Evolutionary conservation across 2,888 invertebrate genomes (phyloP).

Genomic region (Nematopogon swammerdamellus): DNA sequence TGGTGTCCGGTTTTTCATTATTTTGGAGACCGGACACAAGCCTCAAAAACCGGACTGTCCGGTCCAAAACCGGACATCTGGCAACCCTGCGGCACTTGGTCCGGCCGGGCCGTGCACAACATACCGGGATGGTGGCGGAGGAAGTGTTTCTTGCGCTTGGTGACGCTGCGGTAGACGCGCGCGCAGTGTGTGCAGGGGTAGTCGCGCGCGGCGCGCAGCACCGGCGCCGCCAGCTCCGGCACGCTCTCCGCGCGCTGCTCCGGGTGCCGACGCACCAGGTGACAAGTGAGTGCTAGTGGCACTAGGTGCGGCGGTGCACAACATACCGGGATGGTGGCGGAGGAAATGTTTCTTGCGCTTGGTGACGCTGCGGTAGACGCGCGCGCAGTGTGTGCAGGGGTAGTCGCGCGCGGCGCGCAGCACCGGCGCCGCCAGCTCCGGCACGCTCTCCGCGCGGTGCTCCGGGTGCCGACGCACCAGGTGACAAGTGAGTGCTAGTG

Average conservation of each 20-base stretch:
- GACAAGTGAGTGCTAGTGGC: too few relatives aligned
- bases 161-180: conserved; percentile 76
- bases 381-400: conserved; percentile 78
- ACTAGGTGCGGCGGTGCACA: too few relatives aligned
- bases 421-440: conserved; percentile 75
- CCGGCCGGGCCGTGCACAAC: too few relatives aligned
- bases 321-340: conserved; percentile 72
- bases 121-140: conserved; percentile 76
- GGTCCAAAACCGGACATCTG: too few relatives aligned
- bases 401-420: conserved; percentile 70
- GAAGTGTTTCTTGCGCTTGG: conserved; percentile 77
- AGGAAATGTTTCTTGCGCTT: conserved; percentile 78
- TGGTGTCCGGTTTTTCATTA: too few relatives aligned
- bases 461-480: conserved; percentile 70
- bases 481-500: too few relatives aligned
- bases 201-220: conserved; percentile 67
- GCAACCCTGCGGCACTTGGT: too few relatives aligned
- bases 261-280: conserved; percentile 71
- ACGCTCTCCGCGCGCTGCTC: conserved; percentile 63
- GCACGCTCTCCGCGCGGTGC: conserved; percentile 63
- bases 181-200: conserved; percentile 81
- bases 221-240: conserved; percentile 74
- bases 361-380: conserved; percentile 76
- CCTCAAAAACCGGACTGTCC: too few relatives aligned
- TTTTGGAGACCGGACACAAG: too few relatives aligned